A percentile compares a stretch with the other conserved stretches of the same genome.
These are phyloP conservation scores for Caenorhabditis sp. DNA, from an alignment of 2,888 invertebrate genomes.

Conservation along the genomic window DNA sequence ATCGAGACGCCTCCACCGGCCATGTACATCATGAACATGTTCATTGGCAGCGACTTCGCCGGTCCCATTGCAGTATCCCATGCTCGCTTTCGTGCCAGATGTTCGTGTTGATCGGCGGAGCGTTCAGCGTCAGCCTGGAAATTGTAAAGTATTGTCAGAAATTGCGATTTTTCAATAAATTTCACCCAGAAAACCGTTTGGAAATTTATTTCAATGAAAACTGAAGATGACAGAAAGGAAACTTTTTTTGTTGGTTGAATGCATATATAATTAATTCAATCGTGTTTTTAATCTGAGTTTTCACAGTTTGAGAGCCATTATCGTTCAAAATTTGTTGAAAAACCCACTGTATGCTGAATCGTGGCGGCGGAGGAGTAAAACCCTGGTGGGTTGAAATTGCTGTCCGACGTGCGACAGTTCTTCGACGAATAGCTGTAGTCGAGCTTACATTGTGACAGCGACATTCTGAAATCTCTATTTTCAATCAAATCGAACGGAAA, in stretches of 20 bases:
- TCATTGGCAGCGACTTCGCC: slow-evolving; percentile 88
- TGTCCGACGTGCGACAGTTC: slow-evolving; percentile 62
- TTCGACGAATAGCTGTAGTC: slow-evolving; percentile 68
- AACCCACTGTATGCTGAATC: slow-evolving; percentile 73
- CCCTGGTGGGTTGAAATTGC: slow-evolving; percentile 80
- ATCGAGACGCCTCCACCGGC: slow-evolving; percentile 90
- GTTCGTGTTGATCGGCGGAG: slow-evolving; percentile 80
- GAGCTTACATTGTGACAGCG: slow-evolving; percentile 67
- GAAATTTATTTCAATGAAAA: no score
- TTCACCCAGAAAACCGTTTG: no score
- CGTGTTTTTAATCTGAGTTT: no score
- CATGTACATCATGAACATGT: slow-evolving; percentile 99
- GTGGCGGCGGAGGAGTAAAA: slow-evolving; percentile 71
- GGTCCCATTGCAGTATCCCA: slow-evolving; percentile 83
- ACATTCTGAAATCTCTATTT: slow-evolving; percentile 54
- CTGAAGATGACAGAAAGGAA: no score
- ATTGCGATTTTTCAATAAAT: background rate
- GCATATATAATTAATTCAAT: no score
- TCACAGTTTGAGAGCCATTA: slow-evolving; percentile 4
- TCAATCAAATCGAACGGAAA: no score
- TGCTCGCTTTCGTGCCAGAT: slow-evolving; percentile 81
- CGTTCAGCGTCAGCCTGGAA: slow-evolving; percentile 68
- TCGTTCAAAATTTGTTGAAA: background rate
- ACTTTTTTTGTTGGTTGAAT: no score
- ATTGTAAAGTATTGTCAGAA: background rate